A percentile compares a stretch with the other conserved stretches of the same genome.
Evolutionary conservation across 2,888 invertebrate genomes (phyloP).

Genomic region (Epinotia demarniana): DNA sequence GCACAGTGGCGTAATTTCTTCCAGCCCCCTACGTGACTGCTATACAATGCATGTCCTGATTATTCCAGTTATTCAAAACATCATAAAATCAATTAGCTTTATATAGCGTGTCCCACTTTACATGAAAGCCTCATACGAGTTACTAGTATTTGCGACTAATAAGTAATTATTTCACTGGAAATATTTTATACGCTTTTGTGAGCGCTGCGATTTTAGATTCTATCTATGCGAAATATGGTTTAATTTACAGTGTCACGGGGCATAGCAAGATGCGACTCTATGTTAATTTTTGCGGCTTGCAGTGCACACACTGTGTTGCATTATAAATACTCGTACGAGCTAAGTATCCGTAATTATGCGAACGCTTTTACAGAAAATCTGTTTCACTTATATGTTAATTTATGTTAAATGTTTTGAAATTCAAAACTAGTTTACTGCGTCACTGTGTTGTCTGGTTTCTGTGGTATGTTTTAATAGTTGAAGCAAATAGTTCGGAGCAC

Average conservation of each 20-base stretch:
- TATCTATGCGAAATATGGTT: not conserved
- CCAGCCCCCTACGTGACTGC: not conserved
- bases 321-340: conserved; percentile 36
- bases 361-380: conserved; percentile 43
- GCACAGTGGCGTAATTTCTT: not conserved
- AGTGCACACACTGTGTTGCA: conserved; percentile 13
- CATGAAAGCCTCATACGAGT: conserved; percentile 31
- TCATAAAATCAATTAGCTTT: conserved; percentile 38
- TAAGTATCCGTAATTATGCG: conserved; percentile 43
- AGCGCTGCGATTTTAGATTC: not conserved
- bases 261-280: not conserved
- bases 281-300: not conserved
- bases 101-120: conserved; percentile 24
- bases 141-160: conserved; percentile 39
- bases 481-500: conserved; percentile 1
- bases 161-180: conserved; percentile 30
- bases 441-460: conserved; percentile 27
- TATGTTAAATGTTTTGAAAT: conserved; percentile 41
- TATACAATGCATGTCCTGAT: not conserved
- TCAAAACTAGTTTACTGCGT: conserved; percentile 25
- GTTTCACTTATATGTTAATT: conserved; percentile 43
- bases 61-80: conserved; percentile 26
- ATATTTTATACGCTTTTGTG: not conserved
- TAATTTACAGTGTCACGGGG: not conserved
- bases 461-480: conserved; percentile 1